Percentiles rank a stretch among this genome's conserved stretches.
These are phyloP conservation scores for Hermaeophaga mercurialis DNA, from an alignment of 2,888 invertebrate species.

Conservation along the genomic window DNA sequence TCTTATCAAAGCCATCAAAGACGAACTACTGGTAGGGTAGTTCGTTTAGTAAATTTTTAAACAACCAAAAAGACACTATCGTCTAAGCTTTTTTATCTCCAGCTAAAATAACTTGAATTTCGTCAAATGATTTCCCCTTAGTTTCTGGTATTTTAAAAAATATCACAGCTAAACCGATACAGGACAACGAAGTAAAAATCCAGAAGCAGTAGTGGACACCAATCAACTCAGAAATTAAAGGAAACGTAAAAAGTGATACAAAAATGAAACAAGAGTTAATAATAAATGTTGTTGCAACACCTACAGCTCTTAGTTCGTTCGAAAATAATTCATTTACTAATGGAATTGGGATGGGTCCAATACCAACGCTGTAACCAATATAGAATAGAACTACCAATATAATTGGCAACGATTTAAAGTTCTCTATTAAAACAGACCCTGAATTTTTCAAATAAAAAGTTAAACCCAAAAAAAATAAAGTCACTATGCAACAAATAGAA, in stretches of 20 bases:
- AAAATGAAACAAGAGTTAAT: neutral
- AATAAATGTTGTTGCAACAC: neutral
- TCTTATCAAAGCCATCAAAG: too few relatives aligned
- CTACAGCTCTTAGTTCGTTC: neutral
- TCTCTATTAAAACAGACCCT: slow-evolving; percentile 36
- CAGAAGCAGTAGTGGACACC: neutral
- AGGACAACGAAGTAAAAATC: neutral
- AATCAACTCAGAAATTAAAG: neutral
- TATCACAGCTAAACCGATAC: neutral
- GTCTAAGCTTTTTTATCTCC: too few relatives aligned
- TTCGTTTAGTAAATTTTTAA: too few relatives aligned
- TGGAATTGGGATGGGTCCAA: neutral
- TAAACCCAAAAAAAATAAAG: slow-evolving; percentile 61
- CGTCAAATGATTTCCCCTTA: slow-evolving; percentile 2
- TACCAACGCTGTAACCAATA: neutral
- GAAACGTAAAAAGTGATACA: neutral
- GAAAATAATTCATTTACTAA: neutral
- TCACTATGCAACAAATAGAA: slow-evolving; percentile 66
- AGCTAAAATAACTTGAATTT: slow-evolving; percentile 3
- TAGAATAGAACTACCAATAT: neutral
- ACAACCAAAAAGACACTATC: too few relatives aligned
- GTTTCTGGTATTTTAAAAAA: neutral
- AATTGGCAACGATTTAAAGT: slow-evolving; percentile 4
- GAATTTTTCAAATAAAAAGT: slow-evolving; percentile 69
- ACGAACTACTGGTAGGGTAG: too few relatives aligned